Base-by-base conservation (phyloP, 1,140 invertebrate genomes). In the Calosoma granatense region DNA sequence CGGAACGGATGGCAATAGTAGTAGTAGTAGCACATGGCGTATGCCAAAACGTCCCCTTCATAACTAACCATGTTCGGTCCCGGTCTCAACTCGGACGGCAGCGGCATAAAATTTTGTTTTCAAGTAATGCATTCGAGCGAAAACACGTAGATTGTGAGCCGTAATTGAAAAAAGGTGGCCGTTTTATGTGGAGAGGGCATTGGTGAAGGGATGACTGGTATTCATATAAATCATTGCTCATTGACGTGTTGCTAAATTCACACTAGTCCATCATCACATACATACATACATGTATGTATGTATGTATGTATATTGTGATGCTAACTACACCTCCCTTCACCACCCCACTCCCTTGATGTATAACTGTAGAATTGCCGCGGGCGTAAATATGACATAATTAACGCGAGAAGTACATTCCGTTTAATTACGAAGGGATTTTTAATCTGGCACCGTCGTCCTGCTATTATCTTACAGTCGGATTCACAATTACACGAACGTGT, bases 171-270 rank as follows among this genome's bases (percentile, higher is more conserved):
- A 47, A 47, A 47, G 41, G 41, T 47, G 41, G 41, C 41, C 41
- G 41, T 47, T 47, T 47, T 47, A 47, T 47, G 4, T 17, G 17
- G 6, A 4, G 17, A 47, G 41, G 41, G 41, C 17, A 17, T 12
- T 17, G 9, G 9, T 6, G 41, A 36, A 36, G 26, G 26, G 26
- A 36, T 36, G 41, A 47, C 41, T 47, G 26, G 26, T 36, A 11
- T 47, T 47, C 41, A 47, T 47, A 47, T 47, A 47, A 47, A 47
- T 47, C 41, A 47, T 47, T 47, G 41, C 41, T 47, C 41, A 47
- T 47, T 47, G 41, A 47, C 41, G 41, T 47, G 41, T 47, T 47
- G 6, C 41, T 47, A 47, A 47, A 47, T 47, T 47, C 41, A 47
- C 41, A 17, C 41, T 17, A 17, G 9, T 47, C 17, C 15, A 47